Conservation (phyloP, 2,888 invertebrate genomes). For the Augiades crinisus region DNA sequence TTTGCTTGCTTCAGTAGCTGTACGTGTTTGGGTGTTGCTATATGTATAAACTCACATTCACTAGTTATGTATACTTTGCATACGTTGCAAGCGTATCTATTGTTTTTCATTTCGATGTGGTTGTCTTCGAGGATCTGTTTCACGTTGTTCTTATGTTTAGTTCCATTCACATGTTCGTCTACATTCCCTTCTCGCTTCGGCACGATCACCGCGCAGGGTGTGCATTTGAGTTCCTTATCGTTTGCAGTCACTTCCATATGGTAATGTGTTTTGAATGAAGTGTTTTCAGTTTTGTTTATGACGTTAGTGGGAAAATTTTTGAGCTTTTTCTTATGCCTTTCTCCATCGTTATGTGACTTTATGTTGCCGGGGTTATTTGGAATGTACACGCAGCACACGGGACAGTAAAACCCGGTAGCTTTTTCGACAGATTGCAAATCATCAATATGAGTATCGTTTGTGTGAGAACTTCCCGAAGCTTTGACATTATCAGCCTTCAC, state of each 20-base stretch:
- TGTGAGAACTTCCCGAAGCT: no score
- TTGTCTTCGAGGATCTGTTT: neutral
- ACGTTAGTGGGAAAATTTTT: no score
- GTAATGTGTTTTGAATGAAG: neutral
- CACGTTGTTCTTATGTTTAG: constrained; percentile 12
- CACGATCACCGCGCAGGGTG: constrained; percentile 18
- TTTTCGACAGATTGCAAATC: neutral
- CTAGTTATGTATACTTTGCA: neutral
- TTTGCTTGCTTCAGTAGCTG: neutral
- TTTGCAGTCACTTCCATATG: constrained; percentile 6
- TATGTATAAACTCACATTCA: neutral
- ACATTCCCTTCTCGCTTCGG: constrained; percentile 18
- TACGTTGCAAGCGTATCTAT: constrained; percentile 2
- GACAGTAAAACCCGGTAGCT: constrained; percentile 1
- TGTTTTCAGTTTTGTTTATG: neutral
- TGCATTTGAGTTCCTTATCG: constrained; percentile 11
- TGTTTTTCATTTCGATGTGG: neutral
- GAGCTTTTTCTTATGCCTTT: constrained; percentile 14
- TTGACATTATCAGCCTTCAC: no score
- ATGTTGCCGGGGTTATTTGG: constrained; percentile 17
- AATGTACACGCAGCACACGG: constrained; percentile 25
- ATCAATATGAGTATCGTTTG: no score
- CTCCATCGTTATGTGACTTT: constrained; percentile 12
- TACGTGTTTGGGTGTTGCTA: neutral
- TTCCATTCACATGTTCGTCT: constrained; percentile 20